Evolutionary conservation across 1,140 invertebrate species (phyloP).

Genomic region (Drosophila nasuta): DNA sequence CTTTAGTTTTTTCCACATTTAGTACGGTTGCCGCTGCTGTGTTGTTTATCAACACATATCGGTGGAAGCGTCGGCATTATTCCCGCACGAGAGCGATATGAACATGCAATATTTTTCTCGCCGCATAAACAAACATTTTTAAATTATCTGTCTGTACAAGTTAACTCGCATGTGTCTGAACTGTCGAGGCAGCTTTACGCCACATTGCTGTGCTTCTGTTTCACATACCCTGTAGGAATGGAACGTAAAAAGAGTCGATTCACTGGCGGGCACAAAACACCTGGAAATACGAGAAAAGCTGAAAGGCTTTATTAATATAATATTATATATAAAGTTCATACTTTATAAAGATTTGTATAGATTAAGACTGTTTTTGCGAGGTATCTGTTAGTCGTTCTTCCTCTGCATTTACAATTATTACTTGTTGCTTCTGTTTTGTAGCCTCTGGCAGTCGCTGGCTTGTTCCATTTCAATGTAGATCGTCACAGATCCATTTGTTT

Average conservation of each 20-base stretch:
- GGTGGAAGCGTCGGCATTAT: constrained; percentile 30
- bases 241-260: not conserved
- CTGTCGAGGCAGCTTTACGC: constrained; percentile 27
- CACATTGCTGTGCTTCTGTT: constrained; percentile 14
- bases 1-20: constrained; percentile 18
- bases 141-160: constrained; percentile 63
- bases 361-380: not conserved
- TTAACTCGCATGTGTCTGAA: constrained; percentile 30
- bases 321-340: not conserved
- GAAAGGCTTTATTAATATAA: too few species aligned
- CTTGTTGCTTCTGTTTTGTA: constrained; percentile 45
- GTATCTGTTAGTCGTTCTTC: not conserved
- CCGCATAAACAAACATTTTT: constrained; percentile 75
- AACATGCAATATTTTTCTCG: constrained; percentile 71
- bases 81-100: constrained; percentile 36
- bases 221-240: constrained; percentile 2
- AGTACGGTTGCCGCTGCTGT: not conserved
- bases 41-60: constrained; percentile 67
- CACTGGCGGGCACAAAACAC: not conserved
- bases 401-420: not conserved
- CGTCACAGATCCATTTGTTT: constrained; percentile 55
- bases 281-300: not conserved
- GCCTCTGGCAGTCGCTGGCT: constrained; percentile 50
- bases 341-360: not conserved
- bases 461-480: constrained; percentile 42